Conservation (phyloP, 2,113 vertebrate genomes). For the Phaethornis superciliosus region DNA sequence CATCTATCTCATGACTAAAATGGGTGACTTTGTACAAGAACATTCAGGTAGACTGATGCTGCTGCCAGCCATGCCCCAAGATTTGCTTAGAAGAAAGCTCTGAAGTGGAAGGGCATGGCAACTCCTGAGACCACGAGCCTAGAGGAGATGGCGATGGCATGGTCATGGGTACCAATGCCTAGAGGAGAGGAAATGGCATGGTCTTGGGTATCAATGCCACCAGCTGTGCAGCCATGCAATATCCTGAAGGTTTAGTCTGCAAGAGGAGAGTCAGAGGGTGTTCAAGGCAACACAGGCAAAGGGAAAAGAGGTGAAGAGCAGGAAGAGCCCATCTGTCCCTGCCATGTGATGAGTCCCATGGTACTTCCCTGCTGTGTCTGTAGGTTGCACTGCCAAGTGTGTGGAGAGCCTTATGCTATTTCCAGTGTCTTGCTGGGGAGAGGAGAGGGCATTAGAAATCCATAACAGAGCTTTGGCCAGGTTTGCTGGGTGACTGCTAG, state of each 20-base stretch:
- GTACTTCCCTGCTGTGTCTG: neutral
- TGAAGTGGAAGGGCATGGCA: neutral
- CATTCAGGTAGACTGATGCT: neutral
- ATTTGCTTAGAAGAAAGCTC: neutral
- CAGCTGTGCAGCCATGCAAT: neutral
- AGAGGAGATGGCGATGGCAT: neutral
- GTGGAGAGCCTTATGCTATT: slow-evolving; percentile 31
- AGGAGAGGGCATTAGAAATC: slow-evolving; percentile 16
- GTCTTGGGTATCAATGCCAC: neutral
- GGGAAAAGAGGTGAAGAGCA: neutral
- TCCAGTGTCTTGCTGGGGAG: slow-evolving; percentile 42
- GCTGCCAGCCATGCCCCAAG: neutral
- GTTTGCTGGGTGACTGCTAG: neutral
- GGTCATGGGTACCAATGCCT: too few relatives aligned
- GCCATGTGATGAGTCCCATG: neutral
- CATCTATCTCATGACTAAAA: neutral
- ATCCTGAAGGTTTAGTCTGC: neutral
- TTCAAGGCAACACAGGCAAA: neutral
- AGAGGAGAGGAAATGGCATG: too few relatives aligned
- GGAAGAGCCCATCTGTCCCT: slow-evolving; percentile 41
- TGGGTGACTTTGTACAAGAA: neutral
- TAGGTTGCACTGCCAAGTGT: slow-evolving; percentile 6
- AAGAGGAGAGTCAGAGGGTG: neutral
- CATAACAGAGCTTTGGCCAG: slow-evolving; percentile 11
- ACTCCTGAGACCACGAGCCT: neutral